phyloP scores from a whole-genome alignment of 2,797 vertebrate genomes.

The Phalloptychus januarius region DNA sequence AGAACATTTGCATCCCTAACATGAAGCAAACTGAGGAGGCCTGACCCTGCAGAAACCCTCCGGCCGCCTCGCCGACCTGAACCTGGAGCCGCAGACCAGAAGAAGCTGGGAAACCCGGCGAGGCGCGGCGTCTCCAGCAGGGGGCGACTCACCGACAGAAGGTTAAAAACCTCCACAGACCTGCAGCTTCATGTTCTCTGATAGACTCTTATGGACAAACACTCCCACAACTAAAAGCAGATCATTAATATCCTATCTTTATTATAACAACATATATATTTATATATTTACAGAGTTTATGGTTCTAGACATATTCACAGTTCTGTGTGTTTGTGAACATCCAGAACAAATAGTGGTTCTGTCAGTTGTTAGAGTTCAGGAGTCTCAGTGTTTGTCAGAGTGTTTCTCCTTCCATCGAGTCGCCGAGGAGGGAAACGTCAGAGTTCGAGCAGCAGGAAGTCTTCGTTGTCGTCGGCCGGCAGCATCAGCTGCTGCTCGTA shows the following conservation, averaged over 20 bases:
- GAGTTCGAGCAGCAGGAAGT: constrained; percentile 89
- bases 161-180: background rate
- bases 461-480: constrained; percentile 86
- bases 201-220: constrained; percentile 59
- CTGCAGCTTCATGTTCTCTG: constrained; percentile 24
- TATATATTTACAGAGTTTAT: constrained; percentile 42
- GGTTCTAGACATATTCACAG: constrained; percentile 66
- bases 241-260: constrained; percentile 32
- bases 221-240: constrained; percentile 70
- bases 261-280: constrained; percentile 67
- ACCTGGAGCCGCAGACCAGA: background rate
- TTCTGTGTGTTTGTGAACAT: constrained; percentile 65
- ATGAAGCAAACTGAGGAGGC: background rate
- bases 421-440: constrained; percentile 56
- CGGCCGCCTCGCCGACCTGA: background rate
- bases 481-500: constrained; percentile 98
- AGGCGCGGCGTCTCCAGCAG: background rate
- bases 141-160: too few species aligned
- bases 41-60: background rate
- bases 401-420: background rate
- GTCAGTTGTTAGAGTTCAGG: background rate
- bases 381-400: background rate
- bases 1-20: background rate
- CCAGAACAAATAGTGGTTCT: constrained; percentile 35
- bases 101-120: background rate